Evolutionary conservation across 2,113 vertebrate species (phyloP).

Genomic region (Vombatus ursinus): DNA sequence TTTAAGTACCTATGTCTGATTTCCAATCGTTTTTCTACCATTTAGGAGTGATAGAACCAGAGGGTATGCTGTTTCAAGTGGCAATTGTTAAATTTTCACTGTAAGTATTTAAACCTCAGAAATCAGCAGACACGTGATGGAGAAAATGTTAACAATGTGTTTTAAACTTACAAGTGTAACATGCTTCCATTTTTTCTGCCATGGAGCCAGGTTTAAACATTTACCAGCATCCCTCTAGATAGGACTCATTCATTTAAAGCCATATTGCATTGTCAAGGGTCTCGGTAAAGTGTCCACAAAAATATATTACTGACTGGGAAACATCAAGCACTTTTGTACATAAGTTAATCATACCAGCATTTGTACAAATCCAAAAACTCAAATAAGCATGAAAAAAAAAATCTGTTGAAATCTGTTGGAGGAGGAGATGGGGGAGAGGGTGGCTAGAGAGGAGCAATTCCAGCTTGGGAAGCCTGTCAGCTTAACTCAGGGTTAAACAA

Average conservation of each 20-base stretch:
- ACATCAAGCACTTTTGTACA: background rate
- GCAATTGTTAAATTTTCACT: background rate
- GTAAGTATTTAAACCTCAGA: background rate
- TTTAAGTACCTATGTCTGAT: background rate
- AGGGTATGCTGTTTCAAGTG: background rate
- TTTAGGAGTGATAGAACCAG: background rate
- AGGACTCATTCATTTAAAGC: background rate
- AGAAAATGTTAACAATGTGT: background rate
- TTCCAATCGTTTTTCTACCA: background rate
- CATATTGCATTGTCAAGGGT: background rate
- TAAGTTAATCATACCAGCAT: background rate
- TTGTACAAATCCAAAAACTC: background rate
- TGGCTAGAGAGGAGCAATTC: background rate
- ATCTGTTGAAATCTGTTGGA: background rate
- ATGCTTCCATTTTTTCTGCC: background rate
- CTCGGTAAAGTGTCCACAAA: slow-evolving; percentile 5
- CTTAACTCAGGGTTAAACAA: background rate
- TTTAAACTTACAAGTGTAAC: background rate
- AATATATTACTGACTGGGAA: background rate
- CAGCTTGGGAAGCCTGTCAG: background rate
- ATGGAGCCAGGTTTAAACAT: background rate
- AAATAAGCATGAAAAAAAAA: background rate
- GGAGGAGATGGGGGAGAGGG: background rate
- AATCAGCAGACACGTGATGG: background rate
- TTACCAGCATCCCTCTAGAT: background rate